phyloP scores from a whole-genome alignment of 1,140 invertebrate genomes.

The Drosophila nigrodunni region DNA sequence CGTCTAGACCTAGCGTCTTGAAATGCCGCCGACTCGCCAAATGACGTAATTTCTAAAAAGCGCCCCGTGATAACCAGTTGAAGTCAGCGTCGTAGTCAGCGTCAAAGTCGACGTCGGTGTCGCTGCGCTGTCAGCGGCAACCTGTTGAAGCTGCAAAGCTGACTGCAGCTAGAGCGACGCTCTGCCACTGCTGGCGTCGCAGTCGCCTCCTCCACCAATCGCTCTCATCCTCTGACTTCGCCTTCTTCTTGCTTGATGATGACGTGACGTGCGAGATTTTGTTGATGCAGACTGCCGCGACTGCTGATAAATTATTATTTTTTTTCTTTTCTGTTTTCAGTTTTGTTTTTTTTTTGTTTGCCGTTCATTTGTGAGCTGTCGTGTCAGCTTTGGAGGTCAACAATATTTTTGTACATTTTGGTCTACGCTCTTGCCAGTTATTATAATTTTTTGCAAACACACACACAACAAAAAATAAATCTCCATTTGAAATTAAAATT shows the following conservation, averaged over 20 bases:
- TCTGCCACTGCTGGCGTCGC: conserved; percentile 16
- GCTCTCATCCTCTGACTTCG: conserved; percentile 13
- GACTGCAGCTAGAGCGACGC: conserved; percentile 7
- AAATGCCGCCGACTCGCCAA: conserved; percentile 45
- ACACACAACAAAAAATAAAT: conserved; percentile 51
- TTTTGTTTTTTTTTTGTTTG: conserved; percentile 31
- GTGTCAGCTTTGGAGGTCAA: conserved; percentile 74
- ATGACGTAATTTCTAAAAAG: conserved; percentile 82
- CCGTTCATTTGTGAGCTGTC: conserved; percentile 61
- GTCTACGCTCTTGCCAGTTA: conserved; percentile 30
- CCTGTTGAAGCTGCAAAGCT: conserved; percentile 59
- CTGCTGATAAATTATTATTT: conserved; percentile 76
- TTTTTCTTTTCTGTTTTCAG: conserved; percentile 27
- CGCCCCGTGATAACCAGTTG: conserved; percentile 74
- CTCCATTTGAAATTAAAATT: conserved; percentile 72
- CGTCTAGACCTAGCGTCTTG: conserved; percentile 52
- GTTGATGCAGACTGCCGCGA: conserved; percentile 57
- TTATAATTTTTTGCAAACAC: conserved; percentile 41
- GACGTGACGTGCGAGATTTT: conserved; percentile 77
- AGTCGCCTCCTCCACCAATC: conserved; percentile 16
- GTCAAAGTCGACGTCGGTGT: conserved; percentile 33
- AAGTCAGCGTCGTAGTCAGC: not conserved
- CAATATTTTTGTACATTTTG: conserved; percentile 40
- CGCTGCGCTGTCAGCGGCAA: conserved; percentile 62
- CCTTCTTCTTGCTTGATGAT: conserved; percentile 44